A percentile compares a stretch with the other conserved stretches of the same genome.
Conservation (phyloP, 2,113 vertebrate genomes). For the Taxidea taxus region DNA sequence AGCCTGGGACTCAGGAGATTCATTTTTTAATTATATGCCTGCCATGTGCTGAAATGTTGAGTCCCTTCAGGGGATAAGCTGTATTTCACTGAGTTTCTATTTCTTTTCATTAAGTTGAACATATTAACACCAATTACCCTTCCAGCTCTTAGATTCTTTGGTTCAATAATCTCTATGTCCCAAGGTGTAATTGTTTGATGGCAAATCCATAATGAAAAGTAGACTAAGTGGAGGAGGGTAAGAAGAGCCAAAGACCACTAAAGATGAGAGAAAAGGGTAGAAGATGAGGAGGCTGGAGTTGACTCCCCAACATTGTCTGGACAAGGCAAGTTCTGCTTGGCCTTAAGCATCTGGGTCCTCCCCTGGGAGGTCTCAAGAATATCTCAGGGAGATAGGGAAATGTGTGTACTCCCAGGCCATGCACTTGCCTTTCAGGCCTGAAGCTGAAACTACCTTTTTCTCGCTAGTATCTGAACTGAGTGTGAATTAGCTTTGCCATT, state of each 20-base stretch:
- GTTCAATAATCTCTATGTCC: background rate
- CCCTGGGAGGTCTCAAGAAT: background rate
- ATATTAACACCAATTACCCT: background rate
- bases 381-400: background rate
- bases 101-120: background rate
- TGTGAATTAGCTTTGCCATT: background rate
- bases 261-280: background rate
- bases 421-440: background rate
- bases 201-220: background rate
- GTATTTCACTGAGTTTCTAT: background rate
- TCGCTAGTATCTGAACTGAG: background rate
- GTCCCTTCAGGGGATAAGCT: background rate
- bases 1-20: background rate
- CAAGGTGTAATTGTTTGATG: background rate
- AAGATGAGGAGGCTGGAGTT: background rate
- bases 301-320: background rate
- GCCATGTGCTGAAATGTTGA: background rate
- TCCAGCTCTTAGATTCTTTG: background rate
- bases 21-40: background rate
- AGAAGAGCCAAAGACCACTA: background rate
- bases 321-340: background rate
- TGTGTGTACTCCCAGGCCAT: background rate
- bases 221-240: background rate
- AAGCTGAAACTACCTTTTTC: background rate
- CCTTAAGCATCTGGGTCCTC: background rate